Base-by-base conservation (phyloP, 1,140 invertebrate species). In the Cydia pomonella region DNA sequence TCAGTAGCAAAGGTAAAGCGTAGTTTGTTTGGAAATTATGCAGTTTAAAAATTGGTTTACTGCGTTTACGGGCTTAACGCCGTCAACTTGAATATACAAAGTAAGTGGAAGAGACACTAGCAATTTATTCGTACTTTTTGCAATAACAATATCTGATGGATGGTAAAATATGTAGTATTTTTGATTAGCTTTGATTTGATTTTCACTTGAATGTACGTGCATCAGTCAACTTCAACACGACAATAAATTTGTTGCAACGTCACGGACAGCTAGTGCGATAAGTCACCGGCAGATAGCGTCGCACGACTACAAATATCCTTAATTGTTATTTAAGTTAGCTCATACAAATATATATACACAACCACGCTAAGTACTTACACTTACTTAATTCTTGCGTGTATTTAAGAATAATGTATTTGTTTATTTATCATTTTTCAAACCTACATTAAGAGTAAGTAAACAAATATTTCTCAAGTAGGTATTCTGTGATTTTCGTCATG, bases 161-260 rank as follows among this genome's bases (percentile, higher is more conserved):
- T 2, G 10, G 12, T 41, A 16, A 44, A 12, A 44, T 44, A 44
- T 16, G 12, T 44, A 44, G 41, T 13, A 0, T 16, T 44, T 44
- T 44, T 44, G 13, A 44, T 16, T 44, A 44, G 13, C 41, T 44
- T 44, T 44, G 3, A 44, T 44, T 44, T 44, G 1, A 13, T 44
- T 44, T 41, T 44, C 12, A 13, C 0, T 44, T 44, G 7, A 44
- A 44, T 44, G 41, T 44, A n/a, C n/a, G n/a, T n/a, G n/a, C n/a
- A n/a, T n/a, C n/a, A n/a, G n/a, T n/a, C n/a, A n/a, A n/a, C n/a
- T n/a, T n/a, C 87, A 86, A 88, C 84, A 83, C 80, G 76, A 83
- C 85, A 62, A 89, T 91, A 89, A 90, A 91, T 91, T 85, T 85
- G 79, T 73, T 81, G 81, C 80, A 74, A 84, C 82, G 89, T 88